Evolutionary conservation across 2,113 vertebrate species (phyloP).

Genomic region (Hemichromis elongatus): DNA sequence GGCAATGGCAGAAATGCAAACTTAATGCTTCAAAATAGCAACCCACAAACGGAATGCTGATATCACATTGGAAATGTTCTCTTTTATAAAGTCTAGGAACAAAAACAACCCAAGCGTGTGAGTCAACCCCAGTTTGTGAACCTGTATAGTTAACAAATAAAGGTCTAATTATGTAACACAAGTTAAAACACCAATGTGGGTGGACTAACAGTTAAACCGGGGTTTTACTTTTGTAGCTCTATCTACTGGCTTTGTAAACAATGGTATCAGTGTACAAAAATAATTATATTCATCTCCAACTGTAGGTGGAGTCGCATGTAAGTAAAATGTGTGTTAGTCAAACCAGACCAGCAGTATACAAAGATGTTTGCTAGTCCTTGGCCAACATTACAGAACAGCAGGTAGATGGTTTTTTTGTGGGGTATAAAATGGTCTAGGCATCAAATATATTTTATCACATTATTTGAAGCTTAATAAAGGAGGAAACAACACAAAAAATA

Average conservation of each 20-base stretch:
- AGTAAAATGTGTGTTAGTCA: neutral
- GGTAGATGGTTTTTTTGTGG: too few relatives aligned
- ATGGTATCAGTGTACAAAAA: neutral
- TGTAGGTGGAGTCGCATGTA: neutral
- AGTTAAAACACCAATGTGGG: neutral
- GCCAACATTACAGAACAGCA: neutral
- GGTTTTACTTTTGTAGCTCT: neutral
- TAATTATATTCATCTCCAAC: neutral
- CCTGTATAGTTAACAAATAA: neutral
- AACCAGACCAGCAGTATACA: neutral
- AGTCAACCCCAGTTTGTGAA: neutral
- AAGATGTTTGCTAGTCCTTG: neutral
- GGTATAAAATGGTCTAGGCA: too few relatives aligned
- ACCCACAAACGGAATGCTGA: neutral
- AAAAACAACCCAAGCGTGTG: neutral
- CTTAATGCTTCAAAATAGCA: neutral
- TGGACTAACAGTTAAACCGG: neutral
- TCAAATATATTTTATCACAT: neutral
- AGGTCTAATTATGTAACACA: neutral
- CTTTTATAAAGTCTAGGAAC: neutral
- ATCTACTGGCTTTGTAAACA: neutral
- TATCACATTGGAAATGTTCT: neutral
- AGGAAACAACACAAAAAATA: neutral
- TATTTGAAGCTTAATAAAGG: neutral
- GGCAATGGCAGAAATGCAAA: neutral